phyloP scores from a whole-genome alignment of 2,888 invertebrate species.

The Desoria tigrina region DNA sequence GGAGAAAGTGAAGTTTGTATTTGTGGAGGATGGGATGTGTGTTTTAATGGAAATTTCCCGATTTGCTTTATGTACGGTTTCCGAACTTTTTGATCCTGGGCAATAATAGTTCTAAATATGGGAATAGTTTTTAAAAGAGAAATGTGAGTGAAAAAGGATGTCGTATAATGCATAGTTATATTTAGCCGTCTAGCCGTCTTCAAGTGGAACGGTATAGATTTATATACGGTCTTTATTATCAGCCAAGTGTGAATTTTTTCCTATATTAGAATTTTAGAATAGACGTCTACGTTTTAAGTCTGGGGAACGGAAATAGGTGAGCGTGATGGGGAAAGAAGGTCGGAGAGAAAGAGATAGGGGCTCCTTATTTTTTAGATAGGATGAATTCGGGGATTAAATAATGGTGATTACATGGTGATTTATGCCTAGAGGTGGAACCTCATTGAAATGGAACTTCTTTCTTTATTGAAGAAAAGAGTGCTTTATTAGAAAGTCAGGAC shows the following conservation, averaged over 20 bases:
- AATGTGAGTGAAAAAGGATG: too few relatives aligned
- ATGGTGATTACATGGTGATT: conserved; percentile 43
- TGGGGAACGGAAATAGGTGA: too few relatives aligned
- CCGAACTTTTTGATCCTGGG: conserved; percentile 13
- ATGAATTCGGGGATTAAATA: conserved; percentile 6
- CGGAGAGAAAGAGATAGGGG: neutral
- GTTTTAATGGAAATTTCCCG: conserved; percentile 2
- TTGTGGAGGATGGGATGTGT: neutral
- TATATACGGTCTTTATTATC: too few relatives aligned
- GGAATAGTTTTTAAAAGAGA: neutral
- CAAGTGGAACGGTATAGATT: too few relatives aligned
- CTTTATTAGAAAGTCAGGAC: conserved; percentile 20
- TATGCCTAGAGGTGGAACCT: conserved; percentile 41
- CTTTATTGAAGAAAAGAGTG: conserved; percentile 15
- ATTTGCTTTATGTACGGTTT: conserved; percentile 12
- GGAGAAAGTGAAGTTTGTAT: neutral
- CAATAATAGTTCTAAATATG: conserved; percentile 8
- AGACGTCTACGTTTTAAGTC: too few relatives aligned
- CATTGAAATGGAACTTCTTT: conserved; percentile 44
- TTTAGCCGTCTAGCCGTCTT: too few relatives aligned
- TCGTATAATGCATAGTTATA: too few relatives aligned
- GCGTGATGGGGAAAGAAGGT: neutral
- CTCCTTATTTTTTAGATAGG: neutral
- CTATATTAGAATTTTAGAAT: neutral
- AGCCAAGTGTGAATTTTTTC: conserved; percentile 10